phyloP scores from a whole-genome alignment of 2,797 vertebrate genomes.

The Tamandua tetradactyla region DNA sequence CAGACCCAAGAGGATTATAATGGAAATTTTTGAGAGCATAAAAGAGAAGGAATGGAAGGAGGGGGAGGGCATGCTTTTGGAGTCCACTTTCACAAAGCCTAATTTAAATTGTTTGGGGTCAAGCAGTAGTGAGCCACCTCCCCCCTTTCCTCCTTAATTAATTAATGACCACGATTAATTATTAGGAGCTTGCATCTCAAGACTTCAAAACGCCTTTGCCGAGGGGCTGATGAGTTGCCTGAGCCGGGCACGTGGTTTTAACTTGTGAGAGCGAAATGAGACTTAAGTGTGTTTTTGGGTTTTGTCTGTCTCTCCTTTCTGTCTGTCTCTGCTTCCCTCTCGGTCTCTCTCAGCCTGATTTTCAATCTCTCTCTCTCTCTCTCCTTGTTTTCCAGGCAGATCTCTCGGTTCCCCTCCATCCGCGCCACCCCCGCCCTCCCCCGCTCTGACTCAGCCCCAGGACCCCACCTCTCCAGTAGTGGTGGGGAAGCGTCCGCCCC shows the following conservation, averaged over 20 bases:
- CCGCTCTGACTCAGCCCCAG: background rate
- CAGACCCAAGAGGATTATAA: slow-evolving; percentile 55
- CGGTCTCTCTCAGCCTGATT: background rate
- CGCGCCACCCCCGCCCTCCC: no score
- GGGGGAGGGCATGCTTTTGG: slow-evolving; percentile 10
- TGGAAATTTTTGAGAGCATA: slow-evolving; percentile 66
- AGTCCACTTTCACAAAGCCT: slow-evolving; percentile 39
- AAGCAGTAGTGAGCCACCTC: slow-evolving; percentile 73
- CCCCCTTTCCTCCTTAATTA: slow-evolving; percentile 73
- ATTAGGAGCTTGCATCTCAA: slow-evolving; percentile 59
- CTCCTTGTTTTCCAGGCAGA: background rate
- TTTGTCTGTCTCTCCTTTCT: background rate
- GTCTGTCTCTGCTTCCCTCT: background rate
- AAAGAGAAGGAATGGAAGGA: slow-evolving; percentile 59
- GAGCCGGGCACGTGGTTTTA: slow-evolving; percentile 16
- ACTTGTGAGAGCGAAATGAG: background rate
- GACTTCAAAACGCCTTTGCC: slow-evolving; percentile 15
- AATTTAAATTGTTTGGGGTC: slow-evolving; percentile 60
- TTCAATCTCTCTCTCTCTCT: no score
- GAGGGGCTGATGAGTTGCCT: background rate
- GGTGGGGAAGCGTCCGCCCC: fast-evolving
- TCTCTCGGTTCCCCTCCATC: background rate
- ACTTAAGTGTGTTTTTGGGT: background rate
- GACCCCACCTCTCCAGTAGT: background rate
- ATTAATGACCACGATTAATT: slow-evolving; percentile 78